These are phyloP conservation scores for Mayetiola destructor DNA, from an alignment of 2,888 invertebrate species.

Conservation along the genomic window DNA sequence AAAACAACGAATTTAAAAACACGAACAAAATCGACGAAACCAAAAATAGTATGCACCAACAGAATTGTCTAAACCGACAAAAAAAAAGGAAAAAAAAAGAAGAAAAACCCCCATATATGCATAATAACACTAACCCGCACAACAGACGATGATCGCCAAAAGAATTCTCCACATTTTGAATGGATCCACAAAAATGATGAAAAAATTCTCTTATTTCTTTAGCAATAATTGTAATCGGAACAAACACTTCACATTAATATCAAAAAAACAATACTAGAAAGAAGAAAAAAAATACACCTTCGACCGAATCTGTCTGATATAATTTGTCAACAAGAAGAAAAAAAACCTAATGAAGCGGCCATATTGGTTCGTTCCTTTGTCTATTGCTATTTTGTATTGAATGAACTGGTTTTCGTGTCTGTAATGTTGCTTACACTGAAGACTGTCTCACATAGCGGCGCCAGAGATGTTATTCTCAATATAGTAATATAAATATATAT, in stretches of 20 bases:
- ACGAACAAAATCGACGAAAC: background rate
- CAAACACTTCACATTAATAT: no score
- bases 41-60: no score
- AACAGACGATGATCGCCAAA: background rate
- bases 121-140: background rate
- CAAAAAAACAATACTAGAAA: no score
- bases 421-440: background rate
- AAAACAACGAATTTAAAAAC: background rate
- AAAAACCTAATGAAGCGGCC: conserved; percentile 3
- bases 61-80: background rate
- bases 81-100: background rate
- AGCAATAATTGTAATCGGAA: no score
- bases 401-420: background rate
- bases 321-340: conserved; percentile 12
- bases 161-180: background rate
- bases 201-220: no score
- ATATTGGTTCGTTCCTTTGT: conserved; percentile 6
- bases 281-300: no score
- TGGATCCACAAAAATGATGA: no score
- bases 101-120: background rate
- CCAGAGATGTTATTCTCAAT: no score
- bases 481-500: no score
- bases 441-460: conserved; percentile 2
- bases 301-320: background rate
- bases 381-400: background rate